phyloP scores from a whole-genome alignment of 2,888 invertebrate genomes.

The Drosophila lutescens region DNA sequence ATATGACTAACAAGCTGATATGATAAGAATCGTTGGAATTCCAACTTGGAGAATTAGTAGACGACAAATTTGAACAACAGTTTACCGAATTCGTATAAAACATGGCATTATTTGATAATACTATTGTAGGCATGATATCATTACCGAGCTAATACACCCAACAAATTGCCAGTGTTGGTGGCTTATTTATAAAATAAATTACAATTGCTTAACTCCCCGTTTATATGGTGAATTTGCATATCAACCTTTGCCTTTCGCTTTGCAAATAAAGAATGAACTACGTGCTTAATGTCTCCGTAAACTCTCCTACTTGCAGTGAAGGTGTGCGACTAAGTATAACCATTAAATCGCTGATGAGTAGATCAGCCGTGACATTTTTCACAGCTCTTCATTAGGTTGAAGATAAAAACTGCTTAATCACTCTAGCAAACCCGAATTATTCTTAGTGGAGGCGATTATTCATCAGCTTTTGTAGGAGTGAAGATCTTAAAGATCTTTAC shows the following conservation, averaged over 20 bases:
- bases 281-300: conserved; percentile 9
- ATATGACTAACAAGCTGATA: no score
- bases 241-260: conserved; percentile 9
- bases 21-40: neutral
- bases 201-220: neutral
- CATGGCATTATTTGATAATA: neutral
- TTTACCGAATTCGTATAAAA: neutral
- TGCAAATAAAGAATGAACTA: conserved; percentile 7
- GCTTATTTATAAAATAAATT: conserved; percentile 2
- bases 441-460: no score
- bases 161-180: neutral
- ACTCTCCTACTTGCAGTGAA: conserved; percentile 1
- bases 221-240: neutral
- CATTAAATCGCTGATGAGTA: neutral
- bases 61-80: neutral
- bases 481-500: no score
- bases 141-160: neutral
- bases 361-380: conserved; percentile 2
- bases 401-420: neutral
- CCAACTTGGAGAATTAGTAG: neutral
- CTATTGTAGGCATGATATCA: neutral
- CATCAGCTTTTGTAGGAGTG: no score
- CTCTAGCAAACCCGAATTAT: neutral
- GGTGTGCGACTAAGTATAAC: neutral
- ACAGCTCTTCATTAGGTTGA: neutral